Base-by-base conservation (phyloP, 2,113 vertebrate species). In the Sphaerodactylus townsendi region DNA sequence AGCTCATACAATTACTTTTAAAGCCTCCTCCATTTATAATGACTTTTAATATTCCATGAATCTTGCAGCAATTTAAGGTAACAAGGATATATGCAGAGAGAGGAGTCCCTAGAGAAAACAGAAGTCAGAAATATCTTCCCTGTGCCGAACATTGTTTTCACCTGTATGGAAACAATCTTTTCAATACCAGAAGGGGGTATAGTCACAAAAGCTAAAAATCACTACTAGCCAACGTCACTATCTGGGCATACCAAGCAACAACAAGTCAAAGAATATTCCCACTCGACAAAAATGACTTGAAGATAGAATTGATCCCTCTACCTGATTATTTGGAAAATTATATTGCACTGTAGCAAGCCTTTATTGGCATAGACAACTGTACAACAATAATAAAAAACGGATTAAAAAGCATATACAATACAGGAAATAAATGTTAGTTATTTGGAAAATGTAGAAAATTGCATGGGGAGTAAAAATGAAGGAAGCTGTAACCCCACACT, bases 11-110 rank as follows among this genome's bases (percentile, higher is more conserved):
- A 83, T 82, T 84, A 84, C 33, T 62, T 84, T 73, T 83, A 65
- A 87, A 82, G 41, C 5, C 68, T 0, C 0, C 1, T 30, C 15
- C 46, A 64, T n/a, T 84, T 85, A 73, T 83, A 64, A 70, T 17
- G 9, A n/a, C 30, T 77, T 62, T 71, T 76, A 77, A 21, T 33
- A 76, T 78, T 59, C 81, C 14, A 83, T 0, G 44, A 30, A 28
- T 19, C n/a, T 66, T 53, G 85, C 76, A 86, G 35, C 39, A 65
- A 5, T 76, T 83, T 76, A 80, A 23, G 7, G 2, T 10, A 80
- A 72, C 0, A 71, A 0, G 81, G 70, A 53, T 30, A 62, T 1
- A 84, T 1, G 0, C 0, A 19, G 7, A 59, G 15, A 25, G 4
- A 59, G 21, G 1, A 3, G 3, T 71, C 39, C 0, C 8, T 39